These are phyloP conservation scores for Boloria selene DNA, from an alignment of 2,888 invertebrate species.

Conservation along the genomic window DNA sequence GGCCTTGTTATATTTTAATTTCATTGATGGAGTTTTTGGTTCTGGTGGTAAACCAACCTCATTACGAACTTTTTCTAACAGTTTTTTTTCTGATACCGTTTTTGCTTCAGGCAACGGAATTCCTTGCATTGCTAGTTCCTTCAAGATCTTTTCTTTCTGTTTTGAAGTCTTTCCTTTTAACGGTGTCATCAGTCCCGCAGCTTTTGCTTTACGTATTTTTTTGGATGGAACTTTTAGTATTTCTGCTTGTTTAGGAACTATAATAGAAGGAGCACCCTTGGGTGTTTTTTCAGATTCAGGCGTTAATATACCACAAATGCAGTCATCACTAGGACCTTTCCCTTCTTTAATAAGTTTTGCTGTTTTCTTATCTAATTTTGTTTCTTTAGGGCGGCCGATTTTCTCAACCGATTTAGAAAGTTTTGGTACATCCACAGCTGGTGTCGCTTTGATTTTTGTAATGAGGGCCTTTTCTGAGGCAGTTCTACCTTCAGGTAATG, in stretches of 20 bases:
- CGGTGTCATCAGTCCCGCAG: slow-evolving; percentile 42
- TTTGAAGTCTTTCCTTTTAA: slow-evolving; percentile 33
- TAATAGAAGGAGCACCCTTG: slow-evolving; percentile 32
- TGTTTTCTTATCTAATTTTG: slow-evolving; percentile 42
- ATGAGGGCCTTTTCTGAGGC: slow-evolving; percentile 44
- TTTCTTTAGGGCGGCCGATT: slow-evolving; percentile 41
- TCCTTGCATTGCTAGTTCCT: slow-evolving; percentile 34
- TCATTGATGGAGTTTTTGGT: slow-evolving; percentile 39
- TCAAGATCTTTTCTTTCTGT: slow-evolving; percentile 40
- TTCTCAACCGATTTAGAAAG: slow-evolving; percentile 42
- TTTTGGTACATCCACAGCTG: slow-evolving; percentile 28
- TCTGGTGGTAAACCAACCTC: slow-evolving; percentile 39
- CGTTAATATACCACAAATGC: slow-evolving; percentile 47
- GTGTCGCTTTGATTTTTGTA: slow-evolving; percentile 32
- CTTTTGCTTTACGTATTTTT: slow-evolving; percentile 41
- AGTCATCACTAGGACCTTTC: slow-evolving; percentile 51
- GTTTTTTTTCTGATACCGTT: slow-evolving; percentile 43
- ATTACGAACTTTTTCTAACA: slow-evolving; percentile 43
- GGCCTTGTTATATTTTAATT: slow-evolving; percentile 40
- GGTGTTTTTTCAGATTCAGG: slow-evolving; percentile 41
- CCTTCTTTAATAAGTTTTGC: slow-evolving; percentile 48
- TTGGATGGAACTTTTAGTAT: slow-evolving; percentile 31
- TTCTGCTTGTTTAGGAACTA: slow-evolving; percentile 25
- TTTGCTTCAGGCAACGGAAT: slow-evolving; percentile 40
- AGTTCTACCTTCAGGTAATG: slow-evolving; percentile 42